phyloP scores from a whole-genome alignment of 2,113 vertebrate species.

The Propithecus coquereli region DNA sequence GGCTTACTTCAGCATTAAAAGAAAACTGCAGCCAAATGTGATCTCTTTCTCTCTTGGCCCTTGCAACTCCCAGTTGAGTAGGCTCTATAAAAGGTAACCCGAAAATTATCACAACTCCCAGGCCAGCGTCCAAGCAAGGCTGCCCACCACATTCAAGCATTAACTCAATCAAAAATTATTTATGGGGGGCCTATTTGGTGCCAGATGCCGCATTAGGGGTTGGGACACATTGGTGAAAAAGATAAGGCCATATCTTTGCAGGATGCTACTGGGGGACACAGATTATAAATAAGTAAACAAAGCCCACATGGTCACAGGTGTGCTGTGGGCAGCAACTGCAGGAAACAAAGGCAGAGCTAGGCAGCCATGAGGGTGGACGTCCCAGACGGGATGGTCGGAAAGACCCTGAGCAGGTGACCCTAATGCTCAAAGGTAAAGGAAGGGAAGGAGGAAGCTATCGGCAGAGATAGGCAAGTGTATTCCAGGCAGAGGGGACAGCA shows the following conservation, averaged over 20 bases:
- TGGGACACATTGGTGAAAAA: background rate
- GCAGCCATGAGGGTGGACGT: background rate
- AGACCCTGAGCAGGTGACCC: background rate
- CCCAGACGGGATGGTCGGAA: background rate
- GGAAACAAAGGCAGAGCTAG: background rate
- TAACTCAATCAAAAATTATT: background rate
- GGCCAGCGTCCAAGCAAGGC: background rate
- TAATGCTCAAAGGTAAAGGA: background rate
- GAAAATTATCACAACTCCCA: background rate
- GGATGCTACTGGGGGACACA: background rate
- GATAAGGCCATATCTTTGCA: background rate
- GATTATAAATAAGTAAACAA: background rate
- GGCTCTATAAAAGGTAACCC: background rate
- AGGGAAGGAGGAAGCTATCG: background rate
- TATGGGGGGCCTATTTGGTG: background rate
- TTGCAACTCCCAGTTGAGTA: constrained; percentile 11
- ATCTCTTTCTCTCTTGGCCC: constrained; percentile 38
- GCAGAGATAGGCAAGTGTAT: background rate
- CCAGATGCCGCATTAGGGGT: background rate
- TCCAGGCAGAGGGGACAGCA: background rate
- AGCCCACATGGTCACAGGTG: background rate
- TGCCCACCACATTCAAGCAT: background rate
- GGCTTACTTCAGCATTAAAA: constrained; percentile 5
- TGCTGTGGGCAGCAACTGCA: background rate
- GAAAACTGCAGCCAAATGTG: constrained; percentile 29